Conservation (phyloP, 2,888 invertebrate genomes). For the Escarpia spicata region DNA sequence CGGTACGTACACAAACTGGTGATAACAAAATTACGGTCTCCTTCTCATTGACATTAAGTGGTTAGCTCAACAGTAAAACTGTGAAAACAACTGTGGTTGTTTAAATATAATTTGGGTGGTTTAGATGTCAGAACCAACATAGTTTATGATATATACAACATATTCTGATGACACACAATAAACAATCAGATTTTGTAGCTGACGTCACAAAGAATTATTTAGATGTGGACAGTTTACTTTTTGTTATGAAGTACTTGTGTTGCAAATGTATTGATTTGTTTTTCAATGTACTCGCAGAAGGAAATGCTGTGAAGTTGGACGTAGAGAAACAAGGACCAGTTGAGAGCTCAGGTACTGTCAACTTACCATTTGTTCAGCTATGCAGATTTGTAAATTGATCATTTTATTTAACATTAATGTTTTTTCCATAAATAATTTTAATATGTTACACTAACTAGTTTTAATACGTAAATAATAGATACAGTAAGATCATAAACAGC, state of each 20-base stretch:
- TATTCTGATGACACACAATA: too few relatives aligned
- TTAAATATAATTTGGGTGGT: too few relatives aligned
- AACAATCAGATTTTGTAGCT: too few relatives aligned
- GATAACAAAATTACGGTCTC: too few relatives aligned
- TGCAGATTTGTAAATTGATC: neutral
- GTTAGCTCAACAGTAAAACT: too few relatives aligned
- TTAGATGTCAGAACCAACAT: too few relatives aligned
- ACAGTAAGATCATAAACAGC: neutral
- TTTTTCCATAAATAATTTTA: conserved; percentile 7
- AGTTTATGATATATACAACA: too few relatives aligned
- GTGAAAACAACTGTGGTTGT: too few relatives aligned
- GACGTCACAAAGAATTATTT: too few relatives aligned
- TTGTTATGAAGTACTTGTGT: neutral
- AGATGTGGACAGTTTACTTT: neutral
- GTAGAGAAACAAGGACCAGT: neutral
- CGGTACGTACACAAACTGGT: too few relatives aligned
- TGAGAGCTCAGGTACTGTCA: neutral
- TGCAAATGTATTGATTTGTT: neutral
- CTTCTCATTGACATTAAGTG: too few relatives aligned
- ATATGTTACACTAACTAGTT: neutral
- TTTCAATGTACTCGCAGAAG: neutral
- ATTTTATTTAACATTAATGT: neutral
- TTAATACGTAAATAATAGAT: neutral
- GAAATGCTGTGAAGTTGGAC: neutral
- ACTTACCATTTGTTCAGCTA: neutral